Evolutionary conservation across 30 jellyfish, hydroid and myxozoan species (phyloP), one percentile per base, ranked within the genome.

Genomic region (Phacellophora camtschatica): DNA sequence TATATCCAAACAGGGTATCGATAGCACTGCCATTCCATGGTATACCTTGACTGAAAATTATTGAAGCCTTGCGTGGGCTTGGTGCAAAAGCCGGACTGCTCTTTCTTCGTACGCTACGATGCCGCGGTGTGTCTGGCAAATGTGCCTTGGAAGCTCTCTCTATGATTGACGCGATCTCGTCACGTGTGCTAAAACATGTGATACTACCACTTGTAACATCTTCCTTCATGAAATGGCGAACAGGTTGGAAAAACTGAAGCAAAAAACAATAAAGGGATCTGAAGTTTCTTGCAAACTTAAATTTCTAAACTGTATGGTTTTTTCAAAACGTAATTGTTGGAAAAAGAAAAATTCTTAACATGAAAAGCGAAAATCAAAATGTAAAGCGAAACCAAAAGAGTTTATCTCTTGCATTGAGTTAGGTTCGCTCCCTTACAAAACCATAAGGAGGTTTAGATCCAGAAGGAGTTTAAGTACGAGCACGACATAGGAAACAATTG

Each of bases 51-150:
- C 56, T 67, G 25, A 48, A 31, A 25, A 49, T 30, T 3, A 43
- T 28, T 18, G 74, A 48, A 1, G 81, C 16, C 19, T 20, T 77
- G 30, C 13, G 42, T 13, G 86, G 22, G 39, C 74, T 72, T 24
- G 27, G 67, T 74, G 49, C n/a, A 2, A 61, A 71, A 32, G 90
- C 90, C 15, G 82, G 82, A 64, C 82, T 77, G 71, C 90, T 77
- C 74, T 36, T 64, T 16, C 90, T 68, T 27, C 90, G 69, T 42
- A 77, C 90, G 64, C 90, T 77, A 25, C 90, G 69, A 15, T 77
- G 90, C 42, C 90, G 90, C 3, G 90, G 90, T 19, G 90, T 77
- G 72, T 77, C 90, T 27, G 90, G 90, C 13, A 56, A 28, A 48
- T 63, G 57, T 2, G 69, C 64, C 19, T 23, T 56, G 13, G 74